phyloP scores from a whole-genome alignment of 2,113 vertebrate genomes.

The Salminus brasiliensis region DNA sequence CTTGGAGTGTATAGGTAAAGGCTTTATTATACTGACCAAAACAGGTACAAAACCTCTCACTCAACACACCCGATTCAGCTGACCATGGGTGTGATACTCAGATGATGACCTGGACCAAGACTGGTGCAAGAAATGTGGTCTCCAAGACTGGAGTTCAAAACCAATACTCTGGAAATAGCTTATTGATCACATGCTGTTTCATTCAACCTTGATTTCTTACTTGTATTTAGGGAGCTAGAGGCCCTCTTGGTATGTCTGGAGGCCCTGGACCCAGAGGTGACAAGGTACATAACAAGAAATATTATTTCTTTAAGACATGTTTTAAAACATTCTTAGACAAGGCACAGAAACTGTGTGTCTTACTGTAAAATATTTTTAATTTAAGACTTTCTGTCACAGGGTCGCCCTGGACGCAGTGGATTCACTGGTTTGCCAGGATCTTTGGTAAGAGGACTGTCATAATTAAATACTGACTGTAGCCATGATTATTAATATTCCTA shows the following conservation, averaged over 20 bases:
- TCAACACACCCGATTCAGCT: neutral
- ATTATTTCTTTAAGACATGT: neutral
- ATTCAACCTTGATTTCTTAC: neutral
- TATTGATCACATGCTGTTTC: neutral
- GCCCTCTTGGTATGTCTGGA: slow-evolving; percentile 66
- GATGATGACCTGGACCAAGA: neutral
- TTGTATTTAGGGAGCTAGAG: slow-evolving; percentile 68
- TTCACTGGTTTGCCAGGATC: slow-evolving; percentile 72
- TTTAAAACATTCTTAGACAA: neutral
- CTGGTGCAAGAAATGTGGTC: neutral
- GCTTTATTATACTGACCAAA: too few species aligned
- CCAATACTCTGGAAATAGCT: neutral
- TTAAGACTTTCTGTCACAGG: slow-evolving; percentile 57
- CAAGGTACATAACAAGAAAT: slow-evolving; percentile 63
- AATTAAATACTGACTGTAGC: neutral
- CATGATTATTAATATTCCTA: neutral
- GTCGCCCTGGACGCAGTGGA: slow-evolving; percentile 67
- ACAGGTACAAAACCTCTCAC: too few species aligned
- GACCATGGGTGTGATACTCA: neutral
- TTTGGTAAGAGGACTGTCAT: slow-evolving; percentile 68
- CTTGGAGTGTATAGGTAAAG: too few species aligned
- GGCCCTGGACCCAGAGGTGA: slow-evolving; percentile 64
- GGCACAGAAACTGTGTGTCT: neutral
- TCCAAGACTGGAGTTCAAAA: neutral
- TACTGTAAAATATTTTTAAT: neutral